These are phyloP conservation scores for Crocidura indochinensis DNA, from an alignment of 2,797 vertebrate species.

Conservation along the genomic window DNA sequence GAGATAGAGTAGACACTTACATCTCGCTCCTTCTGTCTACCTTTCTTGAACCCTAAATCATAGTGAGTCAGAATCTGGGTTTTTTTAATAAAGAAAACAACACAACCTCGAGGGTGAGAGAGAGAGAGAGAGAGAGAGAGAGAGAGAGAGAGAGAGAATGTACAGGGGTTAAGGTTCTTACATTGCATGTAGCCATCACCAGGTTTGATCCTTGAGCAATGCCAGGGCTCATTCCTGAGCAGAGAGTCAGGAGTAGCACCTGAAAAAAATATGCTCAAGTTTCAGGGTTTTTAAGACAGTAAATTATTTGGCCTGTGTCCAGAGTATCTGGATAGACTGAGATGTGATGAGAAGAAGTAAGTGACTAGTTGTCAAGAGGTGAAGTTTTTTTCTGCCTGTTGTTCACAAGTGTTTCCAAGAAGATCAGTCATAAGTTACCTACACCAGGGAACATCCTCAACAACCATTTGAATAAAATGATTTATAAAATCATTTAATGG, in stretches of 20 bases:
- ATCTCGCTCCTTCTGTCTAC: neutral
- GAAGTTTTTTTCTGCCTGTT: neutral
- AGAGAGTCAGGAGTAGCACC: no score
- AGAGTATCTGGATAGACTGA: neutral
- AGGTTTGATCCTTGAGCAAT: no score
- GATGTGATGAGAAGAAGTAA: neutral
- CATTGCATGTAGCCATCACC: no score
- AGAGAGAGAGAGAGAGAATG: no score
- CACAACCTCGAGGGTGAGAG: neutral
- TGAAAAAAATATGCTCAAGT: neutral
- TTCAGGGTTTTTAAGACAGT: neutral
- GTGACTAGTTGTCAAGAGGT: neutral
- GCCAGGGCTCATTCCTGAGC: neutral
- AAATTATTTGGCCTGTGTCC: neutral
- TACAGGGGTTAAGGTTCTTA: no score
- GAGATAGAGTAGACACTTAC: fast-evolving
- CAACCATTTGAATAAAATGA: conserved; percentile 22
- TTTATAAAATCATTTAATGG: conserved; percentile 29
- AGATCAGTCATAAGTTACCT: neutral
- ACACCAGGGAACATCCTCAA: neutral
- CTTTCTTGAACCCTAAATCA: neutral
- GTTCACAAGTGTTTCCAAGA: neutral
- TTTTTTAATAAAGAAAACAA: neutral
- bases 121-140: no score
- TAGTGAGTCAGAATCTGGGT: neutral